Conservation (phyloP, 2,797 vertebrate species). For the Urophycis tenuis region DNA sequence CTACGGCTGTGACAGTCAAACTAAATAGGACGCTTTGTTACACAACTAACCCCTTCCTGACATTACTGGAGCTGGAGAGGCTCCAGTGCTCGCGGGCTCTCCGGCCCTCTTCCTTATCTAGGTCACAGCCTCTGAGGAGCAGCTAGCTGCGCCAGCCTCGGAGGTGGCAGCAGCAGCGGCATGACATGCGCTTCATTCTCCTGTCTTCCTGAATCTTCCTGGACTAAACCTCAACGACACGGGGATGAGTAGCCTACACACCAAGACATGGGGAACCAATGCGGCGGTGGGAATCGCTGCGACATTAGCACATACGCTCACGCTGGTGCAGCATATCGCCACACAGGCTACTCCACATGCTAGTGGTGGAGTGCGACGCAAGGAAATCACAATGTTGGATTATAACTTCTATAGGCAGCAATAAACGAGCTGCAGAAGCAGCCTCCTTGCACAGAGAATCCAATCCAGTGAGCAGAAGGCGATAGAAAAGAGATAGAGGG, state of each 20-base stretch:
- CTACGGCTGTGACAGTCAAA: slow-evolving; percentile 48
- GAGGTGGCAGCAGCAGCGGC: slow-evolving; percentile 55
- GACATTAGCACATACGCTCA: background rate
- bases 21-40: slow-evolving; percentile 71
- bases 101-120: slow-evolving; percentile 71
- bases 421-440: slow-evolving; percentile 41
- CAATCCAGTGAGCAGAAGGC: slow-evolving; percentile 53
- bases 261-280: background rate
- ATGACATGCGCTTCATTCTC: slow-evolving; percentile 69
- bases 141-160: slow-evolving; percentile 28
- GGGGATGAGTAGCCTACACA: slow-evolving; percentile 4
- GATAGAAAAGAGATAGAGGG: slow-evolving; percentile 58
- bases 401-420: slow-evolving; percentile 37
- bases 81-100: slow-evolving; percentile 68
- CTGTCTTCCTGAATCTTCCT: slow-evolving; percentile 66
- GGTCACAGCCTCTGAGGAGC: slow-evolving; percentile 49
- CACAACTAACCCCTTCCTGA: slow-evolving; percentile 70
- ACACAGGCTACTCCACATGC: background rate
- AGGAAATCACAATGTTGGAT: slow-evolving; percentile 51
- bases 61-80: slow-evolving; percentile 68
- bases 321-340: background rate
- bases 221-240: slow-evolving; percentile 63
- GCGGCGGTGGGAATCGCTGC: background rate
- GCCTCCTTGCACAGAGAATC: slow-evolving; percentile 46
- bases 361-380: slow-evolving; percentile 36